Evolutionary conservation across 2,113 vertebrate species (phyloP), one percentile per base, ranked within the genome.

Genomic region (Casuarius casuarius): DNA sequence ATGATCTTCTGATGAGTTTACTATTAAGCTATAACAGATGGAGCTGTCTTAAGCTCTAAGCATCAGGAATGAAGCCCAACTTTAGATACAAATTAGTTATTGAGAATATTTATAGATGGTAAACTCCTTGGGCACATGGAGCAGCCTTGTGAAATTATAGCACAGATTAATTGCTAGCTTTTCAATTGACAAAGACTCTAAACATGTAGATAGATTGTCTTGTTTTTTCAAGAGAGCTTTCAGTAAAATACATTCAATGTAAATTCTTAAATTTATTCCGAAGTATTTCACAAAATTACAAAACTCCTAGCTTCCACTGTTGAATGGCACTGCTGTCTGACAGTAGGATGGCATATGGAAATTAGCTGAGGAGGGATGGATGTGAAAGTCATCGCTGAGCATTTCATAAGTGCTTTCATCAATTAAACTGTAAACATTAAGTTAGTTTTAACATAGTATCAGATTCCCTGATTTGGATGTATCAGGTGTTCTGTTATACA

Each of bases 1-100:
- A 96, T 91, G 94, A 95, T 94, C 94, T 96, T 97, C 90, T 90
- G 95, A 94, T 93, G 80, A 94, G 62, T 97, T 97, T 98, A 96
- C 96, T 97, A 96, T 81, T 96, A 95, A 97, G 97, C 79, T 91
- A 51, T 85, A 97, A 97, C 97, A 98, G 97, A 98, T 98, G 95
- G 97, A 94, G 66, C 83, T 95, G 87, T 95, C 95, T 97, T 97
- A 96, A 96, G 93, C 90, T 96, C 72, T 84, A 96, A 91, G 84
- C 94, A 97, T 66, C 77, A 95, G 90, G 87, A 96, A 86, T 44
- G 9, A 94, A 90, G 76, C 56, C 96, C 78, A 96, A 40, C 95
- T 97, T 98, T 97, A 97, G 84, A 93, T 93, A 97, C 92, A 97
- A 97, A 97, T 98, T 97, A 94, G 90, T 97, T 97, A 94, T 71